These are phyloP conservation scores for Furnarius figulus DNA, from an alignment of 2,113 vertebrate species.

Conservation along the genomic window DNA sequence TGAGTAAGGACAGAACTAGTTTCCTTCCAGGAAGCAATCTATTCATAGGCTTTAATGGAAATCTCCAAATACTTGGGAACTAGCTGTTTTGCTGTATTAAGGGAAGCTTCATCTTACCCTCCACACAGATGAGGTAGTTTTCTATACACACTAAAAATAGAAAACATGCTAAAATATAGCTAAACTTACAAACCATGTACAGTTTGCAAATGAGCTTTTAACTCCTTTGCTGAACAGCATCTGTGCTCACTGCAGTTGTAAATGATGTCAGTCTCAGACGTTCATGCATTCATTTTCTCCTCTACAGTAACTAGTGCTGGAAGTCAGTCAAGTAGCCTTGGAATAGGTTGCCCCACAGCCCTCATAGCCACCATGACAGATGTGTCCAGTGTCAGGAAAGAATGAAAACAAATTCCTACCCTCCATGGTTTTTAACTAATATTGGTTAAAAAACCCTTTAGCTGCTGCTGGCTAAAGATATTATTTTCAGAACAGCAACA, in stretches of 20 bases:
- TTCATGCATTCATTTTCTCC: background rate
- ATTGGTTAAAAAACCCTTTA: background rate
- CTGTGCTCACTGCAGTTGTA: background rate
- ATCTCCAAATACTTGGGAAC: background rate
- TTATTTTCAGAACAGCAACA: background rate
- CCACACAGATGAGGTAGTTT: background rate
- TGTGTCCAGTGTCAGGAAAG: background rate
- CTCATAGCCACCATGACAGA: background rate
- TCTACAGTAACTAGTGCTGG: accelerated
- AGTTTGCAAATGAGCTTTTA: background rate
- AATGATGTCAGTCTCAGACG: background rate
- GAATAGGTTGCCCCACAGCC: background rate
- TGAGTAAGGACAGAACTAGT: background rate
- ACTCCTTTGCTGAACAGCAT: background rate
- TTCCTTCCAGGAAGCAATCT: background rate
- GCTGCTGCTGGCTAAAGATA: background rate
- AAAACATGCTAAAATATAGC: background rate
- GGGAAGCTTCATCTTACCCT: background rate
- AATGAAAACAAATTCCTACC: background rate
- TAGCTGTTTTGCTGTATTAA: background rate
- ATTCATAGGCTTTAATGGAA: background rate
- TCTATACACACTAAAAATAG: background rate
- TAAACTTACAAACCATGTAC: background rate
- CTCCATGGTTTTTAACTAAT: background rate
- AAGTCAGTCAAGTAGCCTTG: background rate